Evolutionary conservation across 2,888 invertebrate genomes (phyloP), one percentile per base, ranked within the genome.

Genomic region (Hesperia comma): DNA sequence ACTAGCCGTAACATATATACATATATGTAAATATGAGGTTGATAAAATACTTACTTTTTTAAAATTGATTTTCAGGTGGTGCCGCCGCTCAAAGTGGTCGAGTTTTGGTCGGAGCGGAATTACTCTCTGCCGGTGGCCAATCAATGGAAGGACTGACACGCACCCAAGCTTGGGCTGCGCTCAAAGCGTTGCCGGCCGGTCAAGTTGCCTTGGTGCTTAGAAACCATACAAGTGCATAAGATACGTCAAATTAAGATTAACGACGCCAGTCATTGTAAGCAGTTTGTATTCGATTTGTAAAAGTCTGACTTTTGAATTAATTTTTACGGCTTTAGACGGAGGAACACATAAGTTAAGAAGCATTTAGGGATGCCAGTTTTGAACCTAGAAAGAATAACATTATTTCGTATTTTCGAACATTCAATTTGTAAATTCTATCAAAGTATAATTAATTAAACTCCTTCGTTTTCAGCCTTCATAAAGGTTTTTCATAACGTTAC

Each of bases 131-230:
- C 62, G 98, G 98, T 77, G 96, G 96, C 62, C 94, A 94, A 72
- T 95, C 96, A 75, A 96, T 98, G 80, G 95, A 95, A 71, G 94
- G 95, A 69, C 96, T 97, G 94, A 96, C 98, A n/a, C 95, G 98
- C 78, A 97, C 98, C 74, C 98, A 98, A 90, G 98, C 98, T 63
- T 98, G 98, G 98, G 97, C 97, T 75, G 95, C 96, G 70, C 96
- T 99, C 93, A 98, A 98, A 88, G 96, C 97, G 78, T 88, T 98
- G 73, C 96, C 97, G 63, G 95, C 97, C 81, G 98, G 98, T 67
- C 95, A 95, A 80, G 96, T 98, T 72, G 94, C 94, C 71, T 90
- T 97, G 69, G 84, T 92, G 67, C 85, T 93, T 69, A 86, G 83
- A 75, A 92, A 92, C 76, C 90, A 91, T 74, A 68, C 79, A 77